These are phyloP conservation scores for Brachypteracias leptosomus DNA, from an alignment of 2,113 vertebrate genomes.

Conservation along the genomic window DNA sequence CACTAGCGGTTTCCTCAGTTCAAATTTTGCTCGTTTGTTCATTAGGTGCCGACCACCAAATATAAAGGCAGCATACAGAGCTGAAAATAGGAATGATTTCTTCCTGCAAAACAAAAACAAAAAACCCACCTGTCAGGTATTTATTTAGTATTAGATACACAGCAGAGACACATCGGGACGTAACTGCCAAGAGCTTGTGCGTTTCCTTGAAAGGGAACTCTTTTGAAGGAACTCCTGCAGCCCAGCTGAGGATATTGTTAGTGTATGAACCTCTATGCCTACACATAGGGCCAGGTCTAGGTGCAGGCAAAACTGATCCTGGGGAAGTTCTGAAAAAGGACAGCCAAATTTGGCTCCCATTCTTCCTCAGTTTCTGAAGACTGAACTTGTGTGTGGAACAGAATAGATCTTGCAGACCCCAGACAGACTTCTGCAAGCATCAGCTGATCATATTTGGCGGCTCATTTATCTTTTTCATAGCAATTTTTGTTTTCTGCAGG, in stretches of 20 bases:
- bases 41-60: conserved; percentile 96
- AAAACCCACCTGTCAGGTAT: not conserved
- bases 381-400: not conserved
- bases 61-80: conserved; percentile 95
- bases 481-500: not conserved
- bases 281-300: not conserved
- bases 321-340: not conserved
- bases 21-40: conserved; percentile 99
- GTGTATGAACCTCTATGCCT: not conserved
- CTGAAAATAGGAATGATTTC: conserved; percentile 97
- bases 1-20: conserved; percentile 94
- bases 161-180: not conserved
- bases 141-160: not conserved
- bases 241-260: fast-evolving
- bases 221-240: not conserved
- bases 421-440: not conserved
- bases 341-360: not conserved
- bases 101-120: conserved; percentile 84
- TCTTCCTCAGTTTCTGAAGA: not conserved
- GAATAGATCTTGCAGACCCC: not conserved
- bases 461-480: not conserved
- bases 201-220: not conserved
- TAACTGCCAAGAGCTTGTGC: not conserved
- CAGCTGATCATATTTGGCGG: fast-evolving
- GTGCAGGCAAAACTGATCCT: not conserved